A percentile compares a stretch with the other conserved stretches of the same genome.
Conservation (phyloP, 2,797 vertebrate species). For the Tolypeutes matacus region DNA sequence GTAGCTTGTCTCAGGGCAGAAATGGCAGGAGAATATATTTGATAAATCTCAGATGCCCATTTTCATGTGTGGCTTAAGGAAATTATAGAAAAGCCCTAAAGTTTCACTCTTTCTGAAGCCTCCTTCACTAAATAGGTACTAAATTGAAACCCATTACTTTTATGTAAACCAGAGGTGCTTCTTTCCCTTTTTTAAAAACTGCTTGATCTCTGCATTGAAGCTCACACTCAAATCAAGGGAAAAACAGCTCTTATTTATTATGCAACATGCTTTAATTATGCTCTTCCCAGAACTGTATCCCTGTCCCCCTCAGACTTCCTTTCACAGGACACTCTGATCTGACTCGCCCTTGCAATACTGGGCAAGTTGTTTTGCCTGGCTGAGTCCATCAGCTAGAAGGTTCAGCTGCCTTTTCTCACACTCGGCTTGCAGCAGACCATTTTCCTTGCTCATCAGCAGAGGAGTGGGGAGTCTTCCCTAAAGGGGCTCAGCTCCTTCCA, state of each 20-base stretch:
- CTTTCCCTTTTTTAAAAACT: background rate
- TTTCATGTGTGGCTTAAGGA: slow-evolving; percentile 22
- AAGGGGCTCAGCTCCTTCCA: slow-evolving; percentile 56
- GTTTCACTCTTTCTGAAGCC: background rate
- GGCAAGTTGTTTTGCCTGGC: slow-evolving; percentile 80
- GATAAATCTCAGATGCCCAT: background rate
- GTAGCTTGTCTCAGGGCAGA: slow-evolving; percentile 1
- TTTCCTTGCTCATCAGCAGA: slow-evolving; percentile 74
- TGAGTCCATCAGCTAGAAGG: slow-evolving; percentile 2
- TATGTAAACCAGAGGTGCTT: slow-evolving; percentile 2
- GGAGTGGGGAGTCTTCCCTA: slow-evolving; percentile 66
- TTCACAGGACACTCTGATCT: slow-evolving; percentile 67
- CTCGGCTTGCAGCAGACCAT: slow-evolving; percentile 56
- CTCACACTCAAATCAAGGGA: slow-evolving; percentile 59
- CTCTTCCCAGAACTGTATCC: slow-evolving; percentile 72
- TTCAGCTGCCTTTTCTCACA: slow-evolving; percentile 76
- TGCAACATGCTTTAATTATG: slow-evolving; percentile 52
- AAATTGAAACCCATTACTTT: slow-evolving; percentile 35
- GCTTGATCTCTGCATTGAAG: slow-evolving; percentile 10
- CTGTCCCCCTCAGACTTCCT: background rate
- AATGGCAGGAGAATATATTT: background rate
- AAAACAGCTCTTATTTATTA: slow-evolving; percentile 64
- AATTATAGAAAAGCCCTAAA: background rate
- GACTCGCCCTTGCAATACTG: background rate
- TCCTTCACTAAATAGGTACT: slow-evolving; percentile 27